A percentile compares a stretch with the other conserved stretches of the same genome.
Evolutionary conservation across 2,888 invertebrate genomes (phyloP).

Genomic region (Atrina japonica): DNA sequence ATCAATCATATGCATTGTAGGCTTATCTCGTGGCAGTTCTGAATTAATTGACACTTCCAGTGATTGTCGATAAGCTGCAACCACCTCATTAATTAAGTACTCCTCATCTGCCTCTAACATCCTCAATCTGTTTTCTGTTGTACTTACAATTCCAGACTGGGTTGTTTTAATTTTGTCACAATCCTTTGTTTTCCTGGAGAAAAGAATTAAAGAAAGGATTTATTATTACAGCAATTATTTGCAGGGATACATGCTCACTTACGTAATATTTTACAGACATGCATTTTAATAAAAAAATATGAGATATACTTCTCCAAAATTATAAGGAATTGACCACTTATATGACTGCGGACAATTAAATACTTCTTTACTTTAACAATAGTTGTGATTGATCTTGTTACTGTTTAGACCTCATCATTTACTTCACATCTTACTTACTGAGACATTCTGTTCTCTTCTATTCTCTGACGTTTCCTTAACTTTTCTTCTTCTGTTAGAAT

Average conservation of each 20-base stretch:
- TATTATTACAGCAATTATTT: too few species aligned
- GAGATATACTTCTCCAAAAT: too few species aligned
- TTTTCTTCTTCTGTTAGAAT: constrained; percentile 97
- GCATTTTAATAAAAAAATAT: too few species aligned
- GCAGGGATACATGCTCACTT: too few species aligned
- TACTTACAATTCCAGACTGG: constrained; percentile 69
- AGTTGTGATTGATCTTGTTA: too few species aligned
- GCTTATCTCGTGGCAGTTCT: constrained; percentile 68
- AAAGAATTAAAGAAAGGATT: constrained; percentile 6
- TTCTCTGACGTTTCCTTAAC: constrained; percentile 89
- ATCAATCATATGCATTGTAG: constrained; percentile 73
- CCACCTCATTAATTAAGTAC: constrained; percentile 75
- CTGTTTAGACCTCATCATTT: too few species aligned
- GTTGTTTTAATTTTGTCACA: constrained; percentile 58
- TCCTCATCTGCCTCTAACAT: constrained; percentile 73
- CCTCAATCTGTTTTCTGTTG: constrained; percentile 56
- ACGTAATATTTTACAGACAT: too few species aligned
- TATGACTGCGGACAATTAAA: too few species aligned
- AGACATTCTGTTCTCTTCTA: constrained; percentile 90
- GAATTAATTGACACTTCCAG: constrained; percentile 78
- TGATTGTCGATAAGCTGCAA: constrained; percentile 76
- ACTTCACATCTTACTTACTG: too few species aligned
- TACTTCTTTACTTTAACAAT: too few species aligned
- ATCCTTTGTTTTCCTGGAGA: constrained; percentile 69
- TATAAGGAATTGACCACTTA: too few species aligned